These are phyloP conservation scores for Monochamus saltuarius DNA, from an alignment of 1,140 invertebrate genomes.

Conservation along the genomic window DNA sequence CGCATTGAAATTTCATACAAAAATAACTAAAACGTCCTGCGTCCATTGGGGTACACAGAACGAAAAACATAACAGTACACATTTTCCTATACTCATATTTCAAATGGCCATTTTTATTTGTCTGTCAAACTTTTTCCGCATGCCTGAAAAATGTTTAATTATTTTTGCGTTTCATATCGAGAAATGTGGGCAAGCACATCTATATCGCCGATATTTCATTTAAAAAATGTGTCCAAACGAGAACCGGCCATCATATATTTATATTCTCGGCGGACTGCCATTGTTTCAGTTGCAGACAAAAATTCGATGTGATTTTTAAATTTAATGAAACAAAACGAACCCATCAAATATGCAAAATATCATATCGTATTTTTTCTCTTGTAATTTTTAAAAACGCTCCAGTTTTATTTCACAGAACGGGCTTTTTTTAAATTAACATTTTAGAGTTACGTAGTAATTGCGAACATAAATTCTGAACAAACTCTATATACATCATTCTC, in stretches of 20 bases:
- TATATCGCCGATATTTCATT: constrained; percentile 53
- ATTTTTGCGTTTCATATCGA: constrained; percentile 53
- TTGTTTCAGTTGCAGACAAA: constrained; percentile 49
- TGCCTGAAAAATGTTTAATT: constrained; percentile 54
- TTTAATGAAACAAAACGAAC: constrained; percentile 52
- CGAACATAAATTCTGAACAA: constrained; percentile 30
- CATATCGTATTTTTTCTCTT: constrained; percentile 38
- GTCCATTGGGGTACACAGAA: constrained; percentile 31
- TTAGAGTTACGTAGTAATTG: constrained; percentile 30
- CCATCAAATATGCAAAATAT: constrained; percentile 48
- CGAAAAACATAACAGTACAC: constrained; percentile 39
- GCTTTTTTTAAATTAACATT: constrained; percentile 35
- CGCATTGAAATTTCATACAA: constrained; percentile 44
- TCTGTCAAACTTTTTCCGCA: constrained; percentile 53
- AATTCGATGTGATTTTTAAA: constrained; percentile 52
- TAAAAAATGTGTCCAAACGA: constrained; percentile 51
- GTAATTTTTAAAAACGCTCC: constrained; percentile 40
- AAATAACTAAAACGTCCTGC: constrained; percentile 36
- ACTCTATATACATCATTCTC: constrained; percentile 15
- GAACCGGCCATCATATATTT: constrained; percentile 49
- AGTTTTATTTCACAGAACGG: constrained; percentile 28
- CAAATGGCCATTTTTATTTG: constrained; percentile 53
- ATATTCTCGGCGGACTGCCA: constrained; percentile 48
- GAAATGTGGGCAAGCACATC: constrained; percentile 44
- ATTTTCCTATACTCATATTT: constrained; percentile 52